Base-by-base conservation (phyloP, 2,797 vertebrate species). In the Peromyscus aztecus region DNA sequence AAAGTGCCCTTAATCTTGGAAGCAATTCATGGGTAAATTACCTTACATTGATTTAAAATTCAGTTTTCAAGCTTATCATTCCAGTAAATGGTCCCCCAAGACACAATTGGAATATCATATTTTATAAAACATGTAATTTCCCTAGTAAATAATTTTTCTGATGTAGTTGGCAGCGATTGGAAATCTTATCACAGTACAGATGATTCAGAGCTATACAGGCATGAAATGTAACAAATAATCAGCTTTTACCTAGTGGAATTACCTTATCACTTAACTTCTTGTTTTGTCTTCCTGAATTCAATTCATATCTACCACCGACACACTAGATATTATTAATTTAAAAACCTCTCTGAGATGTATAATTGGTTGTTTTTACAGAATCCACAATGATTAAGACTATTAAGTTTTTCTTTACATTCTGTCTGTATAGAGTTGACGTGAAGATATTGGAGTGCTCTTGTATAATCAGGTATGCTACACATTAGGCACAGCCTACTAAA, bases 261-360 rank as follows among this genome's bases (percentile, higher is more conserved):
- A 3, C 5, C 24, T 87, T 94, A 16, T 76, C 12, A 84, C 5
- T 82, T 89, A 67, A 67, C 21, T 93, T 81, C 19, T 67, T 90
- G 49, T 43, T 89, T 88, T 90, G 0, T 88, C 19, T 92, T 75
- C 4, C 27, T 94, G 37, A 91, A 24, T 61, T 94, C 40, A 81
- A 7, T 34, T 75, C 27, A 34, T 59, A 71, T 37, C 4, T 81
- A 76, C 57, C 19, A 52, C 5, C 27, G 75, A 29, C 40, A 65
- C 4, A 78, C 31, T 73, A 86, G 9, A 91, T 85, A 94, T 92
- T 92, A 89, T 89, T 94, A 94, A 92, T 77, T 95, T 89, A 97
- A 96, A 21, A 63, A 12, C 1, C 0, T 65, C 7, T 95, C 31
- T 81, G 65, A 92, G 49, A n/a, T 59, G 65, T 29, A 34, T 65